Evolutionary conservation across 2,113 vertebrate genomes (phyloP).

Genomic region (Mus pahari): DNA sequence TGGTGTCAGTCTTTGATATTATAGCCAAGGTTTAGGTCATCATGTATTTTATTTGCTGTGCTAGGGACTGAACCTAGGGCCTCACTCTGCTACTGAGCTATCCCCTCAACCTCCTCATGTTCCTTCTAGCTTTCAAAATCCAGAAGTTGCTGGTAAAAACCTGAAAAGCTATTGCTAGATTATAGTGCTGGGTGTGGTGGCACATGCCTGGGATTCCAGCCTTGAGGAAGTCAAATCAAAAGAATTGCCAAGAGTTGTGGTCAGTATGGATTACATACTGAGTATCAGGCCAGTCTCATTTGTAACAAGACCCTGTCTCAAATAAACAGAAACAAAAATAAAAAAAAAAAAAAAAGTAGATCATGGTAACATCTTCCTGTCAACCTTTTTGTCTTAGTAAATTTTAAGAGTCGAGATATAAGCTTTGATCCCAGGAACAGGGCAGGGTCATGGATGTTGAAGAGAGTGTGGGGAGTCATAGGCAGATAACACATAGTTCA

Average conservation of each 20-base stretch:
- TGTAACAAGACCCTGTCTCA: background rate
- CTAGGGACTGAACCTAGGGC: background rate
- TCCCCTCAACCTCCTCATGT: too few species aligned
- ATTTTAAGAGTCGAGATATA: background rate
- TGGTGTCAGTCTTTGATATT: conserved; percentile 7
- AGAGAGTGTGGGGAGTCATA: background rate
- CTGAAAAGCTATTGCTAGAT: background rate
- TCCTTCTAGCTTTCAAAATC: background rate
- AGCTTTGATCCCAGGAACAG: background rate
- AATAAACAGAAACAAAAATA: background rate
- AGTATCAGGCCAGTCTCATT: background rate
- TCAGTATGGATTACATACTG: background rate
- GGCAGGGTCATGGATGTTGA: background rate
- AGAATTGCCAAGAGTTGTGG: background rate
- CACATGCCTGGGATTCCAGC: background rate
- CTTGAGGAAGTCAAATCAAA: background rate
- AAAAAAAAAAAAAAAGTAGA: background rate
- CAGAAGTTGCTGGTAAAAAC: background rate
- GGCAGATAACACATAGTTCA: background rate
- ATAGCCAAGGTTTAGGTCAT: background rate
- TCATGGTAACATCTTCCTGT: background rate
- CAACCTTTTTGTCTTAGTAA: background rate
- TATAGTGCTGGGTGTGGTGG: background rate
- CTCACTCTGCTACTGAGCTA: background rate
- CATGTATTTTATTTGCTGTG: background rate